Base-by-base conservation (phyloP, 2,888 invertebrate species). In the Thera obeliscata region DNA sequence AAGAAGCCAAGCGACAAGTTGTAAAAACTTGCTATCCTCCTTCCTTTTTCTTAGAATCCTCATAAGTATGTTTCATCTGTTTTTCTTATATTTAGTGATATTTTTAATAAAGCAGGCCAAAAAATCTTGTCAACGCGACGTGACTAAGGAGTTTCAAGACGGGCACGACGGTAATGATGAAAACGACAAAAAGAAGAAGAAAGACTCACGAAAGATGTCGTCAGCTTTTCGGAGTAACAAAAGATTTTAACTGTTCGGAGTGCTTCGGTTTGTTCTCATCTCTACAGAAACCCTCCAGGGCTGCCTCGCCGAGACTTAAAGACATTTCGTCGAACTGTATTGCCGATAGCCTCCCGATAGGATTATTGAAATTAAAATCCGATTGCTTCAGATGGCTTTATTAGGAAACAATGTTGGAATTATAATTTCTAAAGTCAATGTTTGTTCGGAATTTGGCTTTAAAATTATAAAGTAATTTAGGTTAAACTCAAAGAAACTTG, bases 361-460 rank as follows among this genome's bases (percentile, higher is more conserved):
- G 61, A 35, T 54, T 67, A 67, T 64, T 64, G 65, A 69, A 65
- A 69, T 67, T 58, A 66, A 70, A 61, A 66, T 66, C 64, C 43
- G 58, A 67, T 70, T 65, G 62, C 63, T 64, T 61, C 55, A 56
- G 62, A 50, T 41, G 46, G 56, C 50, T 69, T 63, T 54, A 33
- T 57, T 11, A 52, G 2, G 56, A 63, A 64, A 58, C 58, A 46
- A 52, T 64, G 35, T 64, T 58, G 48, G 22, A 64, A 58, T 58
- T 48, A 57, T 46, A 62, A 61, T 35, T 48, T 56, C 36, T n/a
- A 54, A 64, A 38, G 64, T 58, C 41, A 63, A 50, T 57, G 12
- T 63, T 63, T 57, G 57, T 8, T 56, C n/a, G n/a, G 41, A 64
- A 22, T 59, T 64, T 64, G 9, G 38, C 5, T n/a, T 49, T 22